Base-by-base conservation (phyloP, 2,113 vertebrate genomes). In the Lasiurus cinereus region DNA sequence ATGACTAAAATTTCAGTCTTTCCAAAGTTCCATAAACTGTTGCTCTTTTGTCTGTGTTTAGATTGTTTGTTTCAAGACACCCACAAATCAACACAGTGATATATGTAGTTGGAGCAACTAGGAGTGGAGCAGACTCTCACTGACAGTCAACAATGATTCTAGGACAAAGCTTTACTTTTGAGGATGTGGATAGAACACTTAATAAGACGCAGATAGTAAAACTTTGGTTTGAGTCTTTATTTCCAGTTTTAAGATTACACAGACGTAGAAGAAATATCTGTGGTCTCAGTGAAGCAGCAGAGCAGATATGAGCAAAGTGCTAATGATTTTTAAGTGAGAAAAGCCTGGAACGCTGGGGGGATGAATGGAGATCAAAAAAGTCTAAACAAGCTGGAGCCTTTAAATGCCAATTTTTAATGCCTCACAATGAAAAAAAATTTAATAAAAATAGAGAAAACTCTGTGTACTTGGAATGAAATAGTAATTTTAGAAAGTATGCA, bases 381-480 rank as follows among this genome's bases (percentile, higher is more conserved):
- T 93, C 39, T 24, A 82, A 80, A 87, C 66, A 72, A 76, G 8
- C 46, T 84, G 6, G 16, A 85, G 31, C 0, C 22, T 78, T 91
- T 79, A 52, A 90, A 69, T 31, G n/a, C 46, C 39, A 88, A 2
- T 31, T 96, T 86, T 86, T 78, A 83, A 77, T 91, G 24, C 33
- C 64, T 80, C 13, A 1, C 83, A 43, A 89, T 86, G 90, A 72
- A 78, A n/a, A 6, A 15, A 5, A 21, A 3, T 27, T 43, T 19
- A 31, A 46, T 62, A 83, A 29, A 88, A 21, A 69, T 8, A 54
- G 31, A 76, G 13, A 80, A 85, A 95, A 69, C 18, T 87, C 24
- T 73, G 5, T 87, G 46, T 77, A 56, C 52, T 93, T 93, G 59
- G 54, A 93, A 85, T 82, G n/a, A 93, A 95, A 89, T 77, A 90